Base-by-base conservation (phyloP, 2,797 vertebrate genomes). In the Astyanax mexicanus region DNA sequence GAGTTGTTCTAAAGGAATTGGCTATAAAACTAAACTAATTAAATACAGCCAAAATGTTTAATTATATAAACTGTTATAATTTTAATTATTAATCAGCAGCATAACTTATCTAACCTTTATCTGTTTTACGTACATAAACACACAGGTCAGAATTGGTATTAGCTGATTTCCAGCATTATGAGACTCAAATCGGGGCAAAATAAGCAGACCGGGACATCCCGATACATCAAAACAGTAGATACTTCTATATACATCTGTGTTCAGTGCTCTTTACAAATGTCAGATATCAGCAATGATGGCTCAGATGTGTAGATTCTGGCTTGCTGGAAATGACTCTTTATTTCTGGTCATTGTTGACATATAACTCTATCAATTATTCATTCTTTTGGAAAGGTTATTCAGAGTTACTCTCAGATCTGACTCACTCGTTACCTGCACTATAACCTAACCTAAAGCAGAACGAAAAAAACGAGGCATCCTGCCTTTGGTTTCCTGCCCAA, bases 401-500 rank as follows among this genome's bases (percentile, higher is more conserved):
- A 29, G 9, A 42, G 6, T 49, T 35, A 29, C 4, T 64, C 32
- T 47, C 57, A 38, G 17, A 32, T n/a, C 29, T 2, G 19, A 35
- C 15, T 35, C 1, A 19, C n/a, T 49, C 7, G 52, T 61, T n/a
- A 13, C 38, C 23, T 25, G 35, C 54, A 35, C 45, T 12, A 3
- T 45, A 62, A 52, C 15, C 9, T 17, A 52, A 44, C 29, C 58
- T 67, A 23, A n/a, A 5, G 4, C 29, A 75, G 4, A 58, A 51
- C 58, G 10, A 57, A 52, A 55, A 61, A n/a, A n/a, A n/a, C n/a
- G n/a, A n/a, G n/a, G n/a, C n/a, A n/a, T n/a, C 13, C 17, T 68
- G 68, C 35, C 25, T 67, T 32, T 77, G 69, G 69, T 72, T 78
- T 78, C 61, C 69, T 61, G 54, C 32, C 54, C 58, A 47, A 27